Percentiles rank a stretch among this genome's conserved stretches.
These are phyloP conservation scores for Regulus satrapa DNA, from an alignment of 2,113 vertebrate species.

Conservation along the genomic window DNA sequence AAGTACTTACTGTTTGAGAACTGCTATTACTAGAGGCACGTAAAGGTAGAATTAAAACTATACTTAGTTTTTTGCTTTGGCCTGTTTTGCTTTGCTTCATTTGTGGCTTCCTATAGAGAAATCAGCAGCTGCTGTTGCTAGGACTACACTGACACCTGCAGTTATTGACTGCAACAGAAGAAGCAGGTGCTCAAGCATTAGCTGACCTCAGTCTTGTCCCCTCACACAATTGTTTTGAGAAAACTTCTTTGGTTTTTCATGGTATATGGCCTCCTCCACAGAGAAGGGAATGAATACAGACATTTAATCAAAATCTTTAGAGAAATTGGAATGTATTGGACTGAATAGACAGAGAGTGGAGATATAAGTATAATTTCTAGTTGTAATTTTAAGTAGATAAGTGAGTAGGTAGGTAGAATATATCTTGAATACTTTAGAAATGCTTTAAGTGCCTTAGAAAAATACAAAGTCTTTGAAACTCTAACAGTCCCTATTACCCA, in stretches of 20 bases:
- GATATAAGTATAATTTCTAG: no score
- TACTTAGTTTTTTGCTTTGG: background rate
- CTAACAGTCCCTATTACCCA: no score
- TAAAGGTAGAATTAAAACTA: background rate
- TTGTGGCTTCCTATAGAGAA: background rate
- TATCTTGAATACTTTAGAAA: no score
- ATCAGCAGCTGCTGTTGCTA: background rate
- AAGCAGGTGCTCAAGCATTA: background rate
- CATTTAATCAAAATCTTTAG: no score
- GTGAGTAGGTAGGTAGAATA: no score
- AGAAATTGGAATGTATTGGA: no score
- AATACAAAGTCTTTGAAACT: no score
- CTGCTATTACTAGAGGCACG: accelerated
- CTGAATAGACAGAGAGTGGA: no score
- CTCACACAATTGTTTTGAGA: background rate
- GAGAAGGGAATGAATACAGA: no score
- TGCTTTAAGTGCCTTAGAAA: no score
- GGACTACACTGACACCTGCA: background rate
- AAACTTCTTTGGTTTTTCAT: background rate
- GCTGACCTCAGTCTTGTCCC: background rate
- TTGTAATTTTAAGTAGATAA: no score
- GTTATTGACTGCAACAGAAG: background rate
- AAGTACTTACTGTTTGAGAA: background rate
- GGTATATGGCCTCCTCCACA: no score
- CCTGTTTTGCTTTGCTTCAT: background rate